Conservation (phyloP, 2,888 invertebrate genomes). For the Drosophila neotestacea region DNA sequence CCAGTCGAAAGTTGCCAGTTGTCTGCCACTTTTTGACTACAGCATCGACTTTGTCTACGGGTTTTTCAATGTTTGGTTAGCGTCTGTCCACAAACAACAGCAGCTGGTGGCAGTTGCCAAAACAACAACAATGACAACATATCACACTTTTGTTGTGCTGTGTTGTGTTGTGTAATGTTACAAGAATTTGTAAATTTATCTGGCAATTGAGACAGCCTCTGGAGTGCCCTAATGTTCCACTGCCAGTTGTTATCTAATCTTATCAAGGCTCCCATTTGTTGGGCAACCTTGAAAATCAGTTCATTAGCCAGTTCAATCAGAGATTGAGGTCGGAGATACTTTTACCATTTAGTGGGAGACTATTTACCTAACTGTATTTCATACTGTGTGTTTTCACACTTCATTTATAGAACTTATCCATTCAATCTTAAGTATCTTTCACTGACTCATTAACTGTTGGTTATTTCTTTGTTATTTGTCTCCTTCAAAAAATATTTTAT, state of each 20-base stretch:
- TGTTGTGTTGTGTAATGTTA: slow-evolving; percentile 21
- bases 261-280: slow-evolving; percentile 40
- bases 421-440: not conserved
- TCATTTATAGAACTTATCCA: slow-evolving; percentile 4
- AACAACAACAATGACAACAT: slow-evolving; percentile 17
- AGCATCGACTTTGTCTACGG: slow-evolving; percentile 29
- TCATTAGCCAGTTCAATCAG: slow-evolving; percentile 14
- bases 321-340: not conserved
- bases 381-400: slow-evolving; percentile 1
- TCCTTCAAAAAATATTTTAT: too few relatives aligned
- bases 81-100: slow-evolving; percentile 44
- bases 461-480: too few relatives aligned
- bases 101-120: slow-evolving; percentile 68
- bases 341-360: not conserved
- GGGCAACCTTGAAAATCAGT: slow-evolving; percentile 48
- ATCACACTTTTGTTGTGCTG: slow-evolving; percentile 7
- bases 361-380: slow-evolving; percentile 1
- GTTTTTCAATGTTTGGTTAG: slow-evolving; percentile 33
- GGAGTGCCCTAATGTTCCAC: not conserved
- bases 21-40: slow-evolving; percentile 13
- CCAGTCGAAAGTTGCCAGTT: slow-evolving; percentile 9
- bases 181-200: slow-evolving; percentile 40
- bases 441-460: too few relatives aligned
- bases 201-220: slow-evolving; percentile 33
- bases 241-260: slow-evolving; percentile 50